Base-by-base conservation (phyloP, 2,888 invertebrate species). In the Philereme transversata region DNA sequence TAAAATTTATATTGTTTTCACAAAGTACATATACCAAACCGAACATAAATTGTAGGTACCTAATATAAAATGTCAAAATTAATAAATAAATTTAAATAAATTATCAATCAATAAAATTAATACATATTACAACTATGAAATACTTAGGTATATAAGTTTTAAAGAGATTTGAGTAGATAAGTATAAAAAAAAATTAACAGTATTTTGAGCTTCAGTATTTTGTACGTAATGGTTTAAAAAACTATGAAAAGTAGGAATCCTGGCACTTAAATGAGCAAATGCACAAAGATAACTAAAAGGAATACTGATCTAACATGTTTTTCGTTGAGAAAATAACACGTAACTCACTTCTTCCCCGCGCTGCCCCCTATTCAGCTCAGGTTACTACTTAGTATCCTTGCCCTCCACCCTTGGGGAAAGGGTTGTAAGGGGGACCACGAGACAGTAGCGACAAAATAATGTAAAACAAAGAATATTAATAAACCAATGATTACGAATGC, bases 1-100 rank as follows among this genome's bases (percentile, higher is more conserved):
- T 69, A 69, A 61, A 67, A 67, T 67, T 67, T 68, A 41, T 53
- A 63, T 63, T 60, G 41, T 43, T 35, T 51, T 48, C 43, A 64
- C 48, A 40, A 46, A 51, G 22, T 22, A 22, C 22, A 22, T 22
- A 36, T 57, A 53, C 11, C 46, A 64, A 57, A 57, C 46, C 41
- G 40, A 60, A 56, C 55, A 48, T 51, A 51, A 36, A 47, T 9
- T 35, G 22, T 22, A 47, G 10, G 47, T 47, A 8, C 9, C 35
- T 34, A 11, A 34, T n/a, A 35, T 34, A 47, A 46, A 4, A 46
- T 33, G 35, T 34, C 47, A 47, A 34, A 47, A 33, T 46, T 7
- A 46, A 0, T 46, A 46, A 47, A 22, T 34, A 47, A 9, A 35
- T 35, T 47, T 4, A 47, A 47, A n/a, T 47, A 47, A 34, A 47